Evolutionary conservation across 2,113 vertebrate genomes (phyloP), one percentile per base, ranked within the genome.

Genomic region (Phainopepla nitens): DNA sequence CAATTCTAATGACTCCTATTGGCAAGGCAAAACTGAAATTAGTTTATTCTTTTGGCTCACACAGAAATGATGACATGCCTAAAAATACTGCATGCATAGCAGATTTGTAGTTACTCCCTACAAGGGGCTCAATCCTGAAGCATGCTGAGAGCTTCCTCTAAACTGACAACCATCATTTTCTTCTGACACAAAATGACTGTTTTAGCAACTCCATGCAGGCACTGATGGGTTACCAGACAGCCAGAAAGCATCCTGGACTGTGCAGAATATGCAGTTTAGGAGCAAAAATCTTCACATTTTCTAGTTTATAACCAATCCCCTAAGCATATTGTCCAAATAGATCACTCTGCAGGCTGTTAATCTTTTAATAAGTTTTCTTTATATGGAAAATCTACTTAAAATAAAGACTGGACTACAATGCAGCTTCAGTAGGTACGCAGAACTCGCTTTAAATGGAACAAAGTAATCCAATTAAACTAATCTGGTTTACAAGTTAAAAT

Each of bases 1-100:
- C 97, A 98, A 97, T 98, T 97, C 93, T 98, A 97, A 98, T 97
- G 94, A 98, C 96, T 94, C 88, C 65, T 94, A 87, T 93, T 97
- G 97, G 97, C 97, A 97, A 97, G 64, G 92, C 64, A 97, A 89
- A 95, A 83, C 70, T 93, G 94, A 97, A 97, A 97, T 97, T 84
- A 96, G 96, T 98, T 98, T 96, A 96, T 97, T 97, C 89, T 97
- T 96, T 95, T 91, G 94, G 84, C 90, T 97, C 87, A 90, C 78
- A 95, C 47, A 97, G 96, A 97, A 98, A 98, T 78, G 90, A 98
- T 95, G 95, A 97, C 91, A 86, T 94, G 87, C 85, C 95, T 87
- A 89, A 97, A 97, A 98, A 96, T 95, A 96, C 29, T 91, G 96
- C 81, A 91, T 7, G 50, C 57, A 58, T 54, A 89, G 92, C 93